Evolutionary conservation across 2,113 vertebrate genomes (phyloP).

Genomic region (Centropus bengalensis): DNA sequence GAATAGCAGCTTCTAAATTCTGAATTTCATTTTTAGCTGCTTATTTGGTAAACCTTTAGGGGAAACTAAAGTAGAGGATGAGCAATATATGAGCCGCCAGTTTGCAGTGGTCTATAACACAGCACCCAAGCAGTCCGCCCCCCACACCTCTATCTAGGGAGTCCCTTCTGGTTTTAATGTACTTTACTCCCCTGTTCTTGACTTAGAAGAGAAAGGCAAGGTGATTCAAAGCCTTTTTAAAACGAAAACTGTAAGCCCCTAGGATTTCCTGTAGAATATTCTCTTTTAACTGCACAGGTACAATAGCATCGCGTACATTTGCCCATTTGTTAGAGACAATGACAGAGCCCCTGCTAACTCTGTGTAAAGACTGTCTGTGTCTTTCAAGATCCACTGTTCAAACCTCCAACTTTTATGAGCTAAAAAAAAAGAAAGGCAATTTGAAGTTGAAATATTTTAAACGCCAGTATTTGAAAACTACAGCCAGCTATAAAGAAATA

Average conservation of each 20-base stretch:
- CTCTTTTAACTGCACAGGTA: not conserved
- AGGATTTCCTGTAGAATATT: not conserved
- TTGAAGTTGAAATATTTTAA: not conserved
- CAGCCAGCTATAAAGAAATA: not conserved
- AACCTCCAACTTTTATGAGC: not conserved
- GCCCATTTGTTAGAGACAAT: not conserved
- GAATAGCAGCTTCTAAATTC: not conserved
- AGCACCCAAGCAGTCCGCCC: not conserved
- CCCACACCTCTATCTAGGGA: not conserved
- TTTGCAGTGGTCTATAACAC: not conserved
- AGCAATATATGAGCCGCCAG: not conserved
- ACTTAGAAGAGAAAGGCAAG: not conserved
- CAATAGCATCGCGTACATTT: not conserved
- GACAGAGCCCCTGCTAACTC: not conserved
- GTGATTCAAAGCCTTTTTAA: not conserved
- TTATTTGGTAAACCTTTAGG: not conserved
- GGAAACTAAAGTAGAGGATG: not conserved
- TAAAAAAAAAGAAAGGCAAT: too few species aligned
- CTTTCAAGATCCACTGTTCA: not conserved
- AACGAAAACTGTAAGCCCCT: fast-evolving
- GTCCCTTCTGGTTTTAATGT: not conserved
- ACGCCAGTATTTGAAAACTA: not conserved
- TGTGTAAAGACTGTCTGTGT: not conserved
- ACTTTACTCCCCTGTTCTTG: not conserved
- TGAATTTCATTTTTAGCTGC: not conserved